These are phyloP conservation scores for Drosophila eohydei DNA, from an alignment of 2,888 invertebrate species.

Conservation along the genomic window DNA sequence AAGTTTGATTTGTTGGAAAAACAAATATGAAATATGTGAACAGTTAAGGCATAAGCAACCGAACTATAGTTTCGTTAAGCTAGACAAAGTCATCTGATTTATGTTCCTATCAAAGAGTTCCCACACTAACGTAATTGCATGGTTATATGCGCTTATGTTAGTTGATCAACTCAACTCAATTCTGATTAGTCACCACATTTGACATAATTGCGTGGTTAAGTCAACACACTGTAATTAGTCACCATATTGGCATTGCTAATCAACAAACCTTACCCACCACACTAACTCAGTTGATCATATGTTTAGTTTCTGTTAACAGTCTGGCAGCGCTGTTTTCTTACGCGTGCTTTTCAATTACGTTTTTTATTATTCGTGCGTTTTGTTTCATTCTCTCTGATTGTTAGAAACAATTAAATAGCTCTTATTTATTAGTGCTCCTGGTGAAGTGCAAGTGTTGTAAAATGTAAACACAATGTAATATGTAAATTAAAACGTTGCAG, in stretches of 20 bases:
- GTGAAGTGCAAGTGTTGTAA: slow-evolving; percentile 27
- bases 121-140: background rate
- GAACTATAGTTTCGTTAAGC: slow-evolving; percentile 10
- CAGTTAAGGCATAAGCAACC: slow-evolving; percentile 13
- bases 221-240: background rate
- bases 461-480: slow-evolving; percentile 27
- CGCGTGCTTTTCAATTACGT: background rate
- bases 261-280: slow-evolving; percentile 1
- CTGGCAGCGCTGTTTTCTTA: background rate
- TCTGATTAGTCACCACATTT: background rate
- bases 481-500: slow-evolving; percentile 40
- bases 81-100: slow-evolving; percentile 2
- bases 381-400: slow-evolving; percentile 9
- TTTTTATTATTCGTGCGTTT: background rate
- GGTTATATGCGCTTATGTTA: background rate
- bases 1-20: slow-evolving; percentile 32
- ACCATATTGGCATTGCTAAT: background rate
- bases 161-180: background rate
- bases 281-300: background rate
- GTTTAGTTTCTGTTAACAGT: background rate
- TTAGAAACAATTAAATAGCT: slow-evolving; percentile 22
- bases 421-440: slow-evolving; percentile 19
- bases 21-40: slow-evolving; percentile 4
- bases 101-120: background rate
- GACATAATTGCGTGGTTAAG: background rate